Evolutionary conservation across 1,140 invertebrate species (phyloP).

Genomic region (Diabrotica undecimpunctata): DNA sequence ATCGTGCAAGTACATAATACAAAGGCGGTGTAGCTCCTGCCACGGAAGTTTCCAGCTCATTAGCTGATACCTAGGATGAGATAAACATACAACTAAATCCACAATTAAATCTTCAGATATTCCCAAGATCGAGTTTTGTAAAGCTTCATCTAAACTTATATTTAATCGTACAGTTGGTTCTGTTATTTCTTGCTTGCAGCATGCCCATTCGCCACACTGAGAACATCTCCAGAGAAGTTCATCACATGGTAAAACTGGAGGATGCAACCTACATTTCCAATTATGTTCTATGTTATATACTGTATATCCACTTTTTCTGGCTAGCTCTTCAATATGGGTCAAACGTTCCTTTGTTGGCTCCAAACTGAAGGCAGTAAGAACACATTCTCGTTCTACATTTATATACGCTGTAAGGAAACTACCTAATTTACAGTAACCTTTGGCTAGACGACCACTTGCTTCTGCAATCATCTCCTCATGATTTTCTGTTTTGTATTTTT

Average conservation of each 20-base stretch:
- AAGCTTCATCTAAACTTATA: slow-evolving; percentile 40
- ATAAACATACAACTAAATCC: slow-evolving; percentile 59
- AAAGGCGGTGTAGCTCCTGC: slow-evolving; percentile 55
- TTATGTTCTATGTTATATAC: slow-evolving; percentile 39
- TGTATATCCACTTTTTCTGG: slow-evolving; percentile 53
- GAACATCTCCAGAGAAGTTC: slow-evolving; percentile 40
- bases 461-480: slow-evolving; percentile 53
- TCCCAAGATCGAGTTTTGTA: slow-evolving; percentile 50
- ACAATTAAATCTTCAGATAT: slow-evolving; percentile 58
- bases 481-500: slow-evolving; percentile 59
- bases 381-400: slow-evolving; percentile 58
- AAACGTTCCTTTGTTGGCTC: slow-evolving; percentile 55
- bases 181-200: slow-evolving; percentile 34
- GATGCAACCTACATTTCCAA: slow-evolving; percentile 45
- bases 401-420: slow-evolving; percentile 55
- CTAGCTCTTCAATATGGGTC: slow-evolving; percentile 53
- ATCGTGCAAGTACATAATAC: slow-evolving; percentile 58
- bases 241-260: slow-evolving; percentile 34
- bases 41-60: slow-evolving; percentile 61
- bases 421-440: slow-evolving; percentile 57
- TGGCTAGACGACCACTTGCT: slow-evolving; percentile 54
- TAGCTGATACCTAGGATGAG: slow-evolving; percentile 58
- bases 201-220: slow-evolving; percentile 40
- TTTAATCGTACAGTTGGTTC: slow-evolving; percentile 37
- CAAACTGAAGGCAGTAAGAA: slow-evolving; percentile 63